A percentile compares a stretch with the other conserved stretches of the same genome.
Conservation (phyloP, 2,797 vertebrate species). For the Todus mexicanus region DNA sequence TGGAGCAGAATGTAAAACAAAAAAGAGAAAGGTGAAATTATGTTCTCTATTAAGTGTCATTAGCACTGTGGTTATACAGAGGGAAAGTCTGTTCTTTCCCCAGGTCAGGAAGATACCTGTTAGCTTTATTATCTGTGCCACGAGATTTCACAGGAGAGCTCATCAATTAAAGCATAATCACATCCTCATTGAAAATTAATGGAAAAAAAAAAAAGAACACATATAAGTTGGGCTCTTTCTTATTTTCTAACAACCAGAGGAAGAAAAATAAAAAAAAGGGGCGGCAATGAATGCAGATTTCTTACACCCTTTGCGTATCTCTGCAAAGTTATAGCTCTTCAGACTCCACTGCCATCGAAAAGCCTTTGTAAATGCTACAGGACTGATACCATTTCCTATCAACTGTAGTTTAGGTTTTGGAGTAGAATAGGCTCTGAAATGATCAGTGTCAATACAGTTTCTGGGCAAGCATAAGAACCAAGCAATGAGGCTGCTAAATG, state of each 20-base stretch:
- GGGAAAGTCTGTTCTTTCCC: slow-evolving; percentile 35
- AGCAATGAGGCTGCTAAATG: slow-evolving; percentile 45
- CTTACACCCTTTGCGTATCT: slow-evolving; percentile 43
- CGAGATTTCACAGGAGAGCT: slow-evolving; percentile 48
- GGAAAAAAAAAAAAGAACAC: background rate
- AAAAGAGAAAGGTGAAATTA: background rate
- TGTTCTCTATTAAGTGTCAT: slow-evolving; percentile 26
- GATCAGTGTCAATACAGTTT: slow-evolving; percentile 37
- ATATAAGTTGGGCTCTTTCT: slow-evolving; percentile 1
- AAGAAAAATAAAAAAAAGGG: no score
- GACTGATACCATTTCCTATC: background rate
- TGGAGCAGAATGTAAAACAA: background rate
- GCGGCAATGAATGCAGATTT: slow-evolving; percentile 36
- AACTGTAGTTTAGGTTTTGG: slow-evolving; percentile 14
- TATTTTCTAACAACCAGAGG: slow-evolving; percentile 23
- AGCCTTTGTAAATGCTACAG: background rate
- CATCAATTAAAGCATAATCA: slow-evolving; percentile 49
- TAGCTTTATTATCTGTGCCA: slow-evolving; percentile 19
- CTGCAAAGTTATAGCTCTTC: slow-evolving; percentile 3
- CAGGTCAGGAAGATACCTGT: slow-evolving; percentile 47
- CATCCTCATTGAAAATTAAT: slow-evolving; percentile 47
- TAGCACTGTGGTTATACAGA: background rate
- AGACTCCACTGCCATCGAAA: slow-evolving; percentile 25
- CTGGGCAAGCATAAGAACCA: slow-evolving; percentile 25
- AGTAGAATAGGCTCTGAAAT: slow-evolving; percentile 27